Evolutionary conservation across 2,888 invertebrate genomes (phyloP).

Genomic region (Masnerella sp.): DNA sequence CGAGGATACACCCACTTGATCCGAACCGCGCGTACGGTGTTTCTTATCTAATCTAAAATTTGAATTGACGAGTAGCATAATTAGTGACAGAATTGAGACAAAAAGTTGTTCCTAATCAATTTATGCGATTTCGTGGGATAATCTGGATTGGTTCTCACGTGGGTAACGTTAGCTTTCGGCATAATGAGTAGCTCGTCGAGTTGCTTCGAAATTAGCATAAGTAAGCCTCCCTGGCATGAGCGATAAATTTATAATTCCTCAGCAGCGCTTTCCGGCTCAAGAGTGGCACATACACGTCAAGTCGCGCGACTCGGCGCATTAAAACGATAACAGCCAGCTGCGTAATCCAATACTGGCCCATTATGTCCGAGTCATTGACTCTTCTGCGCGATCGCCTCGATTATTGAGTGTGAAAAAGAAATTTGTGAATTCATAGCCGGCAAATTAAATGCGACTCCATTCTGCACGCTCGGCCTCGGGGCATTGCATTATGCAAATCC

Average conservation of each 20-base stretch:
- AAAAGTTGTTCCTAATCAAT: no score
- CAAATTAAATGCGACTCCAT: conserved; percentile 48
- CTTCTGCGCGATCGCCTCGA: conserved; percentile 46
- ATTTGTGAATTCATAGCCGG: conserved; percentile 42
- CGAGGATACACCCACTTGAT: no score
- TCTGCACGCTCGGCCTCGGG: conserved; percentile 24
- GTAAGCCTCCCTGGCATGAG: conserved; percentile 23
- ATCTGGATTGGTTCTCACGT: conserved; percentile 18
- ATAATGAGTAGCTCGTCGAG: conserved; percentile 25
- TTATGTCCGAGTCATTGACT: conserved; percentile 55
- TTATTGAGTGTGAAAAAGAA: conserved; percentile 53
- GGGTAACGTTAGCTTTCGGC: conserved; percentile 6
- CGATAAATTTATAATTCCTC: conserved; percentile 47
- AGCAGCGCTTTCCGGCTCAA: conserved; percentile 33
- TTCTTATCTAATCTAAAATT: no score
- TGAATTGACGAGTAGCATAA: no score
- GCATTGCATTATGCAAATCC: conserved; percentile 35
- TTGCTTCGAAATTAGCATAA: conserved; percentile 43
- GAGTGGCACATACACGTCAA: conserved; percentile 23
- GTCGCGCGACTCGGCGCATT: conserved; percentile 31
- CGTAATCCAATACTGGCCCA: conserved; percentile 52
- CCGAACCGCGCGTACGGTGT: no score
- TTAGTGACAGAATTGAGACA: no score
- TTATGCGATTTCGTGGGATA: background rate
- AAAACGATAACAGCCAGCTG: conserved; percentile 54